These are phyloP conservation scores for Drosophila hydei DNA, from an alignment of 1,140 invertebrate genomes.

Conservation along the genomic window DNA sequence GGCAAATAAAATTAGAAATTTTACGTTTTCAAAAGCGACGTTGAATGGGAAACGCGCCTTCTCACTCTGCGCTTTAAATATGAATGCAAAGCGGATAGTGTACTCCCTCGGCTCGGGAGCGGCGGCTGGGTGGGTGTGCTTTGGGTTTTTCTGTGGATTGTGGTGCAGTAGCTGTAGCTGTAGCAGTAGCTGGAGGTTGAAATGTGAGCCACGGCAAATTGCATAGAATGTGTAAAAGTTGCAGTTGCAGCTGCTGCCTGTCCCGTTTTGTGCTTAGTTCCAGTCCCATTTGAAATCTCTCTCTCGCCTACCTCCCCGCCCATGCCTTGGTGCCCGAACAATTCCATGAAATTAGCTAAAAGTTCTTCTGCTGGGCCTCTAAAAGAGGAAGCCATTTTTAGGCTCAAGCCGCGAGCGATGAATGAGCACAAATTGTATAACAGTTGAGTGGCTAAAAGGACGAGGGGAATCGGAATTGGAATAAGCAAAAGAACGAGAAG, in stretches of 20 bases:
- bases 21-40: slow-evolving; percentile 73
- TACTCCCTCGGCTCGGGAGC: background rate
- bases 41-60: slow-evolving; percentile 50
- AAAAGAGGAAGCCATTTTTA: slow-evolving; percentile 62
- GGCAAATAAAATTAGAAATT: slow-evolving; percentile 80
- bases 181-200: slow-evolving; percentile 35
- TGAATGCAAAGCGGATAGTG: slow-evolving; percentile 60
- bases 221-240: slow-evolving; percentile 80
- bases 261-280: slow-evolving; percentile 25
- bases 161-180: slow-evolving; percentile 6
- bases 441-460: slow-evolving; percentile 61
- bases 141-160: slow-evolving; percentile 8
- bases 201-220: slow-evolving; percentile 70
- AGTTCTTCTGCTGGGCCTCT: slow-evolving; percentile 55
- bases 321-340: slow-evolving; percentile 52
- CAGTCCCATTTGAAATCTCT: slow-evolving; percentile 9
- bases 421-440: slow-evolving; percentile 75
- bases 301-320: background rate
- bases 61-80: slow-evolving; percentile 59
- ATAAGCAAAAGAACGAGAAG: slow-evolving; percentile 14
- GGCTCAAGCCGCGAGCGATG: slow-evolving; percentile 75
- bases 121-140: slow-evolving; percentile 8
- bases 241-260: slow-evolving; percentile 67
- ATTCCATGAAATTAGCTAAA: slow-evolving; percentile 78
- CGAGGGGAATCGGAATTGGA: slow-evolving; percentile 36